phyloP scores from a whole-genome alignment of 2,113 vertebrate species.

The Zosterops pallidus region DNA sequence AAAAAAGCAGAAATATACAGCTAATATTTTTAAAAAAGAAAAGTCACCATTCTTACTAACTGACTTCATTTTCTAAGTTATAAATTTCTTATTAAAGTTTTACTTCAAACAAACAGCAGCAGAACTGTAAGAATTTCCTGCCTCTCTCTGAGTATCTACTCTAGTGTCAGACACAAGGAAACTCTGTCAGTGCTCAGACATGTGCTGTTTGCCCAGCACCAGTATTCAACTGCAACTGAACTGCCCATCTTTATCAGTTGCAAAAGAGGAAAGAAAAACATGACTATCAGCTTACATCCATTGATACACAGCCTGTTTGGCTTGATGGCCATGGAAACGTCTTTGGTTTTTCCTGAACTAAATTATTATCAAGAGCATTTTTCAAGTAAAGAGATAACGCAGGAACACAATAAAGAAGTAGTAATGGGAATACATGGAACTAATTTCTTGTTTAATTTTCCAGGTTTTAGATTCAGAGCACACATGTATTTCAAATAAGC shows the following conservation, averaged over 20 bases:
- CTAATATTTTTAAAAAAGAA: not conserved
- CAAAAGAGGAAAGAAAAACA: constrained; percentile 38
- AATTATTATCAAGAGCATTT: not conserved
- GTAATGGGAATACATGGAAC: constrained; percentile 24
- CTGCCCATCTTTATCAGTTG: constrained; percentile 1
- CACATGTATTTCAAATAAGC: constrained; percentile 65
- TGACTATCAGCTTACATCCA: not conserved
- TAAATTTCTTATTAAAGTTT: not conserved
- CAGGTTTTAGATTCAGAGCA: constrained; percentile 59
- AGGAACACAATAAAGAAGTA: constrained; percentile 12
- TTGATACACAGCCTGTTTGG: not conserved
- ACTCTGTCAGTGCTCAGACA: not conserved
- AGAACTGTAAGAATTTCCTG: not conserved
- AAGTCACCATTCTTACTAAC: not conserved
- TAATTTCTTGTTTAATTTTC: constrained; percentile 60
- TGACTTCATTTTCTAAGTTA: not conserved
- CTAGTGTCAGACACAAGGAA: not conserved
- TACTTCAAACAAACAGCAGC: not conserved
- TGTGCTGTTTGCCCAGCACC: not conserved
- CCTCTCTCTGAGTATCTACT: not conserved
- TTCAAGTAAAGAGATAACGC: constrained; percentile 7
- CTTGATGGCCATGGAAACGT: not conserved
- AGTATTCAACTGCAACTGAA: not conserved
- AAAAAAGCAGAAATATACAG: not conserved
- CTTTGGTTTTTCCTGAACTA: not conserved